These are phyloP conservation scores for Gymnopithys bicolor DNA, from an alignment of 2,797 vertebrate species.

Conservation along the genomic window DNA sequence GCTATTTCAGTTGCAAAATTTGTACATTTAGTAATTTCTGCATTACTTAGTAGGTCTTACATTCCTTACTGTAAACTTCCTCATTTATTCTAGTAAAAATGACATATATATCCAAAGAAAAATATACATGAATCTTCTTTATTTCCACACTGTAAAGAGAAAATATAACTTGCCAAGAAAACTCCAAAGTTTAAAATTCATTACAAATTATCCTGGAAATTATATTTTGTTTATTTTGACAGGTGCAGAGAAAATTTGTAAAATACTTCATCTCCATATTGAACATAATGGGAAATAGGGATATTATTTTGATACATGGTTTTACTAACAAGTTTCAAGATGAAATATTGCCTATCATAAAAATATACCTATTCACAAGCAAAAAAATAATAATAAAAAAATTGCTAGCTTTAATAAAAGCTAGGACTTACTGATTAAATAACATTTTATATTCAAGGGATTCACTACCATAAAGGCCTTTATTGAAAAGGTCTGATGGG, in stretches of 20 bases:
- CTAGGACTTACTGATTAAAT: constrained; percentile 49
- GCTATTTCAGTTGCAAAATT: neutral
- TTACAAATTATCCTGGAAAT: constrained; percentile 51
- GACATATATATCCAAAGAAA: neutral
- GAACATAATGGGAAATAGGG: constrained; percentile 17
- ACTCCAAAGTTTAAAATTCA: constrained; percentile 2
- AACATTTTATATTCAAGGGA: constrained; percentile 57
- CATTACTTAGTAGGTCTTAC: neutral
- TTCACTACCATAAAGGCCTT: constrained; percentile 36
- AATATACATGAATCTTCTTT: neutral
- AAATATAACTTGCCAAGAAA: constrained; percentile 17
- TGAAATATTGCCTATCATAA: constrained; percentile 45
- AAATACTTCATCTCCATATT: constrained; percentile 39
- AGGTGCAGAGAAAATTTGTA: constrained; percentile 1
- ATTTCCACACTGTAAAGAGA: constrained; percentile 1
- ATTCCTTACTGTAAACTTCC: neutral
- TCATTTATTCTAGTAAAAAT: neutral
- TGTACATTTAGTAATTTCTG: neutral
- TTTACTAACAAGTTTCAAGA: constrained; percentile 50
- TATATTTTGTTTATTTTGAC: constrained; percentile 59
- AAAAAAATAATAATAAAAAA: constrained; percentile 20
- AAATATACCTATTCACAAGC: constrained; percentile 42
- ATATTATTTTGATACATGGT: constrained; percentile 50
- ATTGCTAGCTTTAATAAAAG: constrained; percentile 47
- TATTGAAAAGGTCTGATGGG: constrained; percentile 43